Evolutionary conservation across 2,888 invertebrate genomes (phyloP).

Genomic region (Caenorhabditis panamensis): DNA sequence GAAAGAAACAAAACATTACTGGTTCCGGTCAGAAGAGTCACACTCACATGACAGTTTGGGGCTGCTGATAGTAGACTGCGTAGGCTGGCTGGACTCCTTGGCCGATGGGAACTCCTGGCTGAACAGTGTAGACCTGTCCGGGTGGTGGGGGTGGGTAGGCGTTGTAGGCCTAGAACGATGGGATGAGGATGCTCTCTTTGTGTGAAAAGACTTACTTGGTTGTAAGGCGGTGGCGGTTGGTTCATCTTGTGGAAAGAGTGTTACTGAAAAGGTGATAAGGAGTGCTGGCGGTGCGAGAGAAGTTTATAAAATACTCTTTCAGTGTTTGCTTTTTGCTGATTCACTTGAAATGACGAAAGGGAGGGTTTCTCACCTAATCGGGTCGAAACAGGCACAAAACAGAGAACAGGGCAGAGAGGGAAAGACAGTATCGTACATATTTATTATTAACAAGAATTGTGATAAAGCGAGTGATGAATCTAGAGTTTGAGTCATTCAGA

Average conservation of each 20-base stretch:
- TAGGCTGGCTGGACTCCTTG: slow-evolving; percentile 54
- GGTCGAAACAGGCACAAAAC: slow-evolving; percentile 1
- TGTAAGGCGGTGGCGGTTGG: slow-evolving; percentile 53
- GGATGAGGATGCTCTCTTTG: background rate
- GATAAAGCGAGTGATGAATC: background rate
- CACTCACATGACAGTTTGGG: slow-evolving; percentile 54
- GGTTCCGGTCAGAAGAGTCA: background rate
- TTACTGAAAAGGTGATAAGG: slow-evolving; percentile 49
- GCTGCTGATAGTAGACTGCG: slow-evolving; percentile 53
- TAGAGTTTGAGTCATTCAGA: slow-evolving; percentile 8
- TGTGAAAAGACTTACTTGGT: slow-evolving; percentile 25
- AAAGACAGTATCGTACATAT: background rate
- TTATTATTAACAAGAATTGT: slow-evolving; percentile 24
- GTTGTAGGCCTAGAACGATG: slow-evolving; percentile 29
- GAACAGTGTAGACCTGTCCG: slow-evolving; percentile 46
- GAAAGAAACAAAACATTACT: background rate
- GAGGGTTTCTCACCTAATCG: slow-evolving; percentile 22
- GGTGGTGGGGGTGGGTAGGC: slow-evolving; percentile 49
- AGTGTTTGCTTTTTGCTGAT: slow-evolving; percentile 43
- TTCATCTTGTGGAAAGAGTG: slow-evolving; percentile 6
- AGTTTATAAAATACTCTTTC: slow-evolving; percentile 57
- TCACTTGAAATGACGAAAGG: slow-evolving; percentile 44
- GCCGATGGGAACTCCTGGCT: slow-evolving; percentile 45
- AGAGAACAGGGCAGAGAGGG: no score
- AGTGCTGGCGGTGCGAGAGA: background rate